Base-by-base conservation (phyloP, 2,797 vertebrate species). In the Gambusia yucatana region DNA sequence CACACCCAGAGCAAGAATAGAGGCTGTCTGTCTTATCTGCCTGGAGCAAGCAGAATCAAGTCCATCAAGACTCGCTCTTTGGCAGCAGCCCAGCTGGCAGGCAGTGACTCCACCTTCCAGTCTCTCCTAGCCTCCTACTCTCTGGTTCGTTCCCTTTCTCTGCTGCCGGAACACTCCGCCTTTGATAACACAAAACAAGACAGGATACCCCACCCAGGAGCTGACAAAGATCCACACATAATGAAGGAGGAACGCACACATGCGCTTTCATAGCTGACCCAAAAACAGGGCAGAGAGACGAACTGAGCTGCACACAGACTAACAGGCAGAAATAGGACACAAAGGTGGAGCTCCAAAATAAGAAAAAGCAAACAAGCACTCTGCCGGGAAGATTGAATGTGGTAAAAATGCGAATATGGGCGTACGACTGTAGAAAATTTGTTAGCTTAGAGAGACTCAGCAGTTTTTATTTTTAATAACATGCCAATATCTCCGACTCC, bases 1-100 rank as follows among this genome's bases (percentile, higher is more conserved):
- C 89, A 89, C 86, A 84, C 83, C 83, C 90, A 81, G 79, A 67
- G 65, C 84, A 92, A 92, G 88, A 93, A 92, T 80, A 79, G 72
- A 77, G 2, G 48, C 20, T 1, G 74, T 81, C 72, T 72, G 47
- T 79, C 86, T 93, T 93, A 90, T 88, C 82, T 80, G 84, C 76
- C 85, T 83, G 80, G 77, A 78, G 79, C 78, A 77, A 78, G 73
- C 80, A 77, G 57, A 75, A 72, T 84, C 81, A 50, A 20, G 65
- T 89, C 80, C 67, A 75, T 85, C 75, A 85, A 76, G 75, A 88
- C 74, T 59, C 0, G 25, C 36, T 61, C 39, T n/a, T 2, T 89
- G 88, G 81, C 86, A 78, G 59, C 70, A 44, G 76, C 63, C 76
- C 83, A 87, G 77, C 44, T 33, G 50, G n/a, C 14, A 2, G 72